Base-by-base conservation (phyloP, 2,113 vertebrate genomes). In the Sphaerodactylus townsendi region DNA sequence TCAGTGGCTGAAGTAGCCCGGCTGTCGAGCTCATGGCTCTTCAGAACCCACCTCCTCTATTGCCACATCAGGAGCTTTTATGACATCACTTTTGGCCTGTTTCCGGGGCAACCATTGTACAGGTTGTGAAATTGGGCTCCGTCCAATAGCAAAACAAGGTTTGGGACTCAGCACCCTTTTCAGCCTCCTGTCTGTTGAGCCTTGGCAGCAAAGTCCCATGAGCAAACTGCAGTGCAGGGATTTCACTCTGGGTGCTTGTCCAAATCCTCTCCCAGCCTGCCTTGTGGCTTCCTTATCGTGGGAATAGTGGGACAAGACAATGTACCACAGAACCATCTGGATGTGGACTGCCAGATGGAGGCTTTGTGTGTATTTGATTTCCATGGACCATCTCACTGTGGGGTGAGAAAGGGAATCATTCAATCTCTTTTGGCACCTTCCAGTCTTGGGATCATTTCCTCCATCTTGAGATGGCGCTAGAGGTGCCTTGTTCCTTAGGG, bases 1-100 rank as follows among this genome's bases (percentile, higher is more conserved):
- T n/a, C 65, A 3, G n/a, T 13, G 50, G 39, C 62, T 68, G 25
- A 83, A n/a, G 33, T n/a, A 50, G 23, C 6, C 23, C 41, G 50
- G 41, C 33, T 65, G 48, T 28, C 70, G 5, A 75, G 41, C n/a
- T n/a, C n/a, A n/a, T n/a, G n/a, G n/a, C n/a, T n/a, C n/a, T n/a
- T 72, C 68, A 72, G 37, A 69, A 21, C 53, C 53, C 53, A 17
- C 25, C 21, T 30, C 15, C 3, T 83, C 44, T 35, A 66, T 53
- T 76, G 59, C 50, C 72, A 53, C 33, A 71, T 23, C 25, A 25
- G 30, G 59, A 78, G 19, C n/a, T 71, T 84, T 84, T 84, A 71
- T 84, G 83, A 84, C 75, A 84, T 84, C 83, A 84, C 50, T 19
- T 78, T 62, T 71, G 46, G 53, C 39, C 68, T 41, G 62, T 33